These are phyloP conservation scores for Hypomecis punctinalis DNA, from an alignment of 2,888 invertebrate genomes.

Conservation along the genomic window DNA sequence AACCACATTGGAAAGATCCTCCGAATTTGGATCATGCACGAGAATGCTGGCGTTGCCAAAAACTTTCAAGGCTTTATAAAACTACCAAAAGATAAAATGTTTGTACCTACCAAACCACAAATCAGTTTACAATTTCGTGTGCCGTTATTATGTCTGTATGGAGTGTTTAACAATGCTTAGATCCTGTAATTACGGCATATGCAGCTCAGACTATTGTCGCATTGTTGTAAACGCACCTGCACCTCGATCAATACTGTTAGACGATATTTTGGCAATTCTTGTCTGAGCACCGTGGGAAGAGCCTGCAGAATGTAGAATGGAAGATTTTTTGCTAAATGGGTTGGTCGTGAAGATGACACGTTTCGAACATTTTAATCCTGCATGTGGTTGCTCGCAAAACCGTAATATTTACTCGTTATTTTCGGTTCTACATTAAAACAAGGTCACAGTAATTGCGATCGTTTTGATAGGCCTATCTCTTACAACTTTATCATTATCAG, in stretches of 20 bases:
- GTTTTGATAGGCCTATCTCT: background rate
- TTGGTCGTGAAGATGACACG: constrained; percentile 22
- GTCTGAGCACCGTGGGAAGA: constrained; percentile 68
- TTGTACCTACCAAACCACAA: constrained; percentile 13
- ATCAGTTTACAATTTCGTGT: constrained; percentile 48
- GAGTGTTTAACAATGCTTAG: constrained; percentile 57
- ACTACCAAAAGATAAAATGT: background rate
- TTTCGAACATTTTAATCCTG: constrained; percentile 9
- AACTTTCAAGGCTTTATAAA: background rate
- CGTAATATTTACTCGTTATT: background rate
- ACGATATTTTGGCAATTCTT: constrained; percentile 61
- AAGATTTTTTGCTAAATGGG: constrained; percentile 22
- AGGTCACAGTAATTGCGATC: no score
- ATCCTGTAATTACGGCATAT: constrained; percentile 60
- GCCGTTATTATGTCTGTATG: constrained; percentile 57
- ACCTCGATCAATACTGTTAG: constrained; percentile 55
- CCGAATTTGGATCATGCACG: constrained; percentile 1
- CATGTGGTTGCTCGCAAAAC: background rate
- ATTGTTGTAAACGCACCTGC: constrained; percentile 65
- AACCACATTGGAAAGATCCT: constrained; percentile 6
- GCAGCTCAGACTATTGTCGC: constrained; percentile 46
- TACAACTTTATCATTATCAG: constrained; percentile 10
- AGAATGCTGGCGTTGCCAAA: constrained; percentile 1
- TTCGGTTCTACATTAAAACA: no score
- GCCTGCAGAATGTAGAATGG: constrained; percentile 19